Evolutionary conservation across 30 jellyfish, hydroid and myxozoan species (phyloP), one percentile per base, ranked within the genome.

Genomic region (Aurelia coerulea): DNA sequence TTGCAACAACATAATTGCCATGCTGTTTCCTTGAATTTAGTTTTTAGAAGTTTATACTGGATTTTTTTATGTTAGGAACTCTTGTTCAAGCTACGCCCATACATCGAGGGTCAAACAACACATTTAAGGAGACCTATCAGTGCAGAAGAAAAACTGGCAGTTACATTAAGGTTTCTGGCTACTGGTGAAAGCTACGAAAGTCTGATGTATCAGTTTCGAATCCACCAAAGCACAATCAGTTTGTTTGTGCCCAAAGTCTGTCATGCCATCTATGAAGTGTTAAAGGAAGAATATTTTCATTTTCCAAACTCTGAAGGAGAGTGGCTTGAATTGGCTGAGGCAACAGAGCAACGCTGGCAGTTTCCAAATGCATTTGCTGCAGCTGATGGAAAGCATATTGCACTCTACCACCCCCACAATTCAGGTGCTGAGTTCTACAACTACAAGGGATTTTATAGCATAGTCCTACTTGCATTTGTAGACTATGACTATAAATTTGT

Each of bases 91-190:
- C 2, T 78, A 19, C 32, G 14, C 18, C 89, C 81, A 18, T 8
- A 8, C 23, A 78, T 78, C n/a, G 80, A 62, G 54, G 29, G 32
- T 54, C 14, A 67, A 17, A 31, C 74, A 15, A 81, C 91, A 60
- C n/a, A 29, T 50, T 4, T 81, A 59, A 46, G 85, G 16, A 51
- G 9, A 54, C 76, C 87, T 13, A 66, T 81, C 59, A 17, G 71
- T 29, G 74, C 84, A 12, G 91, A 81, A 68, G 91, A 81, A 56
- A 81, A 81, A 39, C 91, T 81, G 10, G 91, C 91, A 12, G 91
- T 81, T 12, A 81, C 91, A 23, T 50, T 81, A 46, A 37, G 87
- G 7, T 81, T 66, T 17, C 34, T 46, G 29, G 91, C 91, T 13
- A 81, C 91, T 14, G 91, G 84, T 18, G 84, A 81, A 54, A 65